Conservation (phyloP, 2,113 vertebrate genomes). For the Hippopotamus amphibius region DNA sequence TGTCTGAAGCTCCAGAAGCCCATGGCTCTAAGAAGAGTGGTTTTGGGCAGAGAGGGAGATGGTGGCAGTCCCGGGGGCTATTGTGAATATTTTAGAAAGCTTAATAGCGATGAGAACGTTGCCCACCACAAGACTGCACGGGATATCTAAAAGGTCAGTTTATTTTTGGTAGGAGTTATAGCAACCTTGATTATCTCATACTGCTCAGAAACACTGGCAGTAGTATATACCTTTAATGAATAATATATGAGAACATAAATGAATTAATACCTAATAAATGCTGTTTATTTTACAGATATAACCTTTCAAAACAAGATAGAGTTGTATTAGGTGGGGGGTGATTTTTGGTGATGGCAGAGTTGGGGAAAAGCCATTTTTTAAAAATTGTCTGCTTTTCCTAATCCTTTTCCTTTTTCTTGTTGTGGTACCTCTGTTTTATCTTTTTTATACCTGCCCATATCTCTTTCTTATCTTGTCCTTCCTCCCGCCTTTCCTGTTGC, state of each 20-base stretch:
- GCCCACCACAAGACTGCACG: not conserved
- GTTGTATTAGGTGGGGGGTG: not conserved
- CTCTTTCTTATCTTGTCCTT: not conserved
- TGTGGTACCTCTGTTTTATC: not conserved
- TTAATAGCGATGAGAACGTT: not conserved
- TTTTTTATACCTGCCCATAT: not conserved
- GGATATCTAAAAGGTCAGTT: slow-evolving; percentile 51
- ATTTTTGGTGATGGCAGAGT: slow-evolving; percentile 2
- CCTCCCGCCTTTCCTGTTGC: not conserved
- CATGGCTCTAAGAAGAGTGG: not conserved
- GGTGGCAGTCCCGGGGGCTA: not conserved
- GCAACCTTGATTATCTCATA: slow-evolving; percentile 6
- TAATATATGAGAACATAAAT: slow-evolving; percentile 36
- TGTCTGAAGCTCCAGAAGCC: not conserved
- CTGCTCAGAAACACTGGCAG: slow-evolving; percentile 29
- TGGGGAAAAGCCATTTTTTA: not conserved
- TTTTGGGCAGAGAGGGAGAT: not conserved
- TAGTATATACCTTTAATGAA: slow-evolving; percentile 45
- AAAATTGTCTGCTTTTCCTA: not conserved
- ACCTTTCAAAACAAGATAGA: slow-evolving; percentile 41
- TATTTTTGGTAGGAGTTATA: slow-evolving; percentile 48
- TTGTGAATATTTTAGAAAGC: slow-evolving; percentile 48
- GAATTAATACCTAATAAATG: slow-evolving; percentile 34
- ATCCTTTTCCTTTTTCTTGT: not conserved
- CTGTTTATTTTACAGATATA: not conserved